These are phyloP conservation scores for Crocallis elinguaria DNA, from an alignment of 2,888 invertebrate genomes.

Conservation along the genomic window DNA sequence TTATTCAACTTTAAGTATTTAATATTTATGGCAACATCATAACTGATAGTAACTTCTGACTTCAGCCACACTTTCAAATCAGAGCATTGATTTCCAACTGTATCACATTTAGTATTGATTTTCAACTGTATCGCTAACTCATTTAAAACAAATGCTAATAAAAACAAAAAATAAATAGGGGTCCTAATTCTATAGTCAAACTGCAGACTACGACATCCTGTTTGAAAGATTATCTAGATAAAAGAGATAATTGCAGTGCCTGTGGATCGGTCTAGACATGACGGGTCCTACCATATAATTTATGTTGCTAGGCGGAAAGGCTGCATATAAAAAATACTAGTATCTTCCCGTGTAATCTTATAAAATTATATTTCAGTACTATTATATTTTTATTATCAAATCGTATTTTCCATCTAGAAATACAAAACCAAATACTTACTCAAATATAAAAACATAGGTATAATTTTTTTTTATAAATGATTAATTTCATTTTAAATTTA, in stretches of 20 bases:
- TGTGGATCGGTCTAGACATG: slow-evolving; percentile 33
- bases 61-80: no score
- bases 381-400: background rate
- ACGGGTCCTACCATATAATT: slow-evolving; percentile 26
- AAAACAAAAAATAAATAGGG: slow-evolving; percentile 20
- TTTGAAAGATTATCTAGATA: slow-evolving; percentile 61
- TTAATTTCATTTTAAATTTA: no score
- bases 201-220: slow-evolving; percentile 69
- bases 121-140: slow-evolving; percentile 6
- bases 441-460: no score
- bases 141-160: slow-evolving; percentile 12
- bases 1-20: no score
- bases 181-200: slow-evolving; percentile 30
- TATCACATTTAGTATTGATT: slow-evolving; percentile 14
- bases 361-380: background rate
- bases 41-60: no score
- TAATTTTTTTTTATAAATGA: no score
- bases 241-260: slow-evolving; percentile 57
- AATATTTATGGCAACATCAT: no score
- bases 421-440: no score
- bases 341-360: background rate
- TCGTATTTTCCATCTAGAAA: no score
- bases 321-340: background rate
- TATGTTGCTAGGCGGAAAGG: slow-evolving; percentile 23
- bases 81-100: no score